Percentiles rank a stretch among this genome's conserved stretches.
Conservation (phyloP, 2,797 vertebrate genomes). For the Scolopax bukidnonensis region DNA sequence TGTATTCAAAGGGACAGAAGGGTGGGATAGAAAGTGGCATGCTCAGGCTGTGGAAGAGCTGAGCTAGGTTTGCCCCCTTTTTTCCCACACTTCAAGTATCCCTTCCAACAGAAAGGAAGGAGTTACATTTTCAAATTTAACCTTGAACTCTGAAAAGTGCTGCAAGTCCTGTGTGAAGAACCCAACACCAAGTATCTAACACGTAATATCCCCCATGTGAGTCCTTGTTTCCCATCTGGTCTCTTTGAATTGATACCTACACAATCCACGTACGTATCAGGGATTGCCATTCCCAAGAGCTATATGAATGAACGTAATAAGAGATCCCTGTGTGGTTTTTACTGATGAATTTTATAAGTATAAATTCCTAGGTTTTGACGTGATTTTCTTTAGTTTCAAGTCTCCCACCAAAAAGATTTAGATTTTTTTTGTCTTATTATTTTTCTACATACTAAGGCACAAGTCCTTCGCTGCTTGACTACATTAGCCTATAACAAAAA, state of each 20-base stretch:
- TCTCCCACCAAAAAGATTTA: constrained; percentile 18
- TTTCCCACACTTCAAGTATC: not conserved
- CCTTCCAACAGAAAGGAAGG: not conserved
- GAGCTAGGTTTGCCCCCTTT: not conserved
- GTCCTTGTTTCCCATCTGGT: not conserved
- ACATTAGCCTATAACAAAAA: constrained; percentile 47
- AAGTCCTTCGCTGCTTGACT: not conserved
- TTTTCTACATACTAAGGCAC: not conserved
- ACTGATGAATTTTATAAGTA: not conserved
- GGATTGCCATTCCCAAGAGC: constrained; percentile 28
- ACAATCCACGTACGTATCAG: not conserved
- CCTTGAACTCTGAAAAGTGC: not conserved
- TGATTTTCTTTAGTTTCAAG: constrained; percentile 27
- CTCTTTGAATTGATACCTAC: not conserved
- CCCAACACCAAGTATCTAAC: not conserved
- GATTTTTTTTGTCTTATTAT: not conserved
- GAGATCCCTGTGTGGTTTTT: constrained; percentile 3
- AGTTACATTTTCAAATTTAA: not conserved
- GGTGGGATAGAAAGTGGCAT: not conserved
- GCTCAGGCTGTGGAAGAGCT: not conserved
- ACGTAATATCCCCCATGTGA: not conserved
- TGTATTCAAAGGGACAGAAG: not conserved
- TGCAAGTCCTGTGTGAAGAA: not conserved
- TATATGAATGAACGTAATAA: constrained; percentile 24
- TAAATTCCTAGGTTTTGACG: constrained; percentile 39